These are phyloP conservation scores for Tenthredo amoena DNA, from an alignment of 2,888 invertebrate species.

Conservation along the genomic window DNA sequence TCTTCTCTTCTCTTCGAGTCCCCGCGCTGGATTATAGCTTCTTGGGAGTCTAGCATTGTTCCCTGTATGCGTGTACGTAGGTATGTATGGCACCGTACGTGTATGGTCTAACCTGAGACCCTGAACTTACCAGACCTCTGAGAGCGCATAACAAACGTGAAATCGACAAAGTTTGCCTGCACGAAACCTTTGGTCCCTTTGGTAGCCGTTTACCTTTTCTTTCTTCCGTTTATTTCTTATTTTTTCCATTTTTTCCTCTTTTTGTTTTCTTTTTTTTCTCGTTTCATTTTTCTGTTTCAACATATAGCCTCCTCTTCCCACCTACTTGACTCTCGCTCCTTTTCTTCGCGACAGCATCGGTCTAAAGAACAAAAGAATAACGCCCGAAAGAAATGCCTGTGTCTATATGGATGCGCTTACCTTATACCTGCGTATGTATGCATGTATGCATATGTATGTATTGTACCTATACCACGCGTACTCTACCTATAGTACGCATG, in stretches of 20 bases:
- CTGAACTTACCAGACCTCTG: conserved; percentile 33
- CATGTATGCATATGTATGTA: too few species aligned
- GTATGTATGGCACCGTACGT: not conserved
- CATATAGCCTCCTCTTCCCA: not conserved
- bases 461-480: not conserved
- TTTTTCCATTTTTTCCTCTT: not conserved
- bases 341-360: conserved; percentile 44
- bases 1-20: conserved; percentile 55
- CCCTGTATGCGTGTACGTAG: conserved; percentile 12
- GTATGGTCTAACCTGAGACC: conserved; percentile 35
- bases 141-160: conserved; percentile 35
- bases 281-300: not conserved
- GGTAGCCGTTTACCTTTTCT: not conserved
- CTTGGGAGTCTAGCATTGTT: conserved; percentile 56
- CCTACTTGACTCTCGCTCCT: conserved; percentile 38
- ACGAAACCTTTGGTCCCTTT: conserved; percentile 29
- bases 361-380: conserved; percentile 48
- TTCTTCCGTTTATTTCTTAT: not conserved
- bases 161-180: conserved; percentile 45
- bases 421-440: not conserved
- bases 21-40: conserved; percentile 56
- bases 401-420: conserved; percentile 33
- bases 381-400: conserved; percentile 20
- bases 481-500: not conserved
- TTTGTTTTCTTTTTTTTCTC: not conserved